Evolutionary conservation across 2,113 vertebrate genomes (phyloP).

Genomic region (Seriola dumerili): DNA sequence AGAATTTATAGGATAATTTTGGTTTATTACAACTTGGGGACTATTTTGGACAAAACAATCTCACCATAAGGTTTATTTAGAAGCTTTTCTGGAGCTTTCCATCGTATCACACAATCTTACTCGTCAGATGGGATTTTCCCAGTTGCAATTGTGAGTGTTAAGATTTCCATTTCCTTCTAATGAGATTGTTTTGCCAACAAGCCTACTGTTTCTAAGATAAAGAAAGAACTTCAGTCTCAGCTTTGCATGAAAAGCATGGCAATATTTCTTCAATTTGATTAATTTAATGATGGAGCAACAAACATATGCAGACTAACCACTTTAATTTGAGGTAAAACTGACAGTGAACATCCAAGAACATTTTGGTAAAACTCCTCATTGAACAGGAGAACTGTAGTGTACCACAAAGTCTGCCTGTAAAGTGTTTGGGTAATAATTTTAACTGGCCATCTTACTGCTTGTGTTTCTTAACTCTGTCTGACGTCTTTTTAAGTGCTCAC

Average conservation of each 20-base stretch:
- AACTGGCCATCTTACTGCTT: too few species aligned
- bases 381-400: not conserved
- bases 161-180: not conserved
- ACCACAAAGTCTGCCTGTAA: not conserved
- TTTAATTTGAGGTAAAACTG: not conserved
- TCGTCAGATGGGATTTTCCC: not conserved
- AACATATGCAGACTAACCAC: not conserved
- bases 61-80: not conserved
- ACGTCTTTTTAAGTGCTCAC: too few species aligned
- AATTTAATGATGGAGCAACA: not conserved
- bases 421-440: not conserved
- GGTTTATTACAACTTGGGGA: not conserved
- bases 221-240: not conserved
- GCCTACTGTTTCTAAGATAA: not conserved
- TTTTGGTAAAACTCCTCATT: not conserved
- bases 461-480: too few species aligned
- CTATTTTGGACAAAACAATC: not conserved
- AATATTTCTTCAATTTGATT: not conserved
- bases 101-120: not conserved
- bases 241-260: not conserved
- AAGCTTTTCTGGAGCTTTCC: not conserved
- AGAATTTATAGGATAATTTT: constrained; percentile 3
- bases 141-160: not conserved
- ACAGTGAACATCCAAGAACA: not conserved
- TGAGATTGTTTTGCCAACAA: not conserved